Evolutionary conservation across 53 echinoderm and acorn worm genomes (phyloP).

Genomic region (Echinometra lucunter): DNA sequence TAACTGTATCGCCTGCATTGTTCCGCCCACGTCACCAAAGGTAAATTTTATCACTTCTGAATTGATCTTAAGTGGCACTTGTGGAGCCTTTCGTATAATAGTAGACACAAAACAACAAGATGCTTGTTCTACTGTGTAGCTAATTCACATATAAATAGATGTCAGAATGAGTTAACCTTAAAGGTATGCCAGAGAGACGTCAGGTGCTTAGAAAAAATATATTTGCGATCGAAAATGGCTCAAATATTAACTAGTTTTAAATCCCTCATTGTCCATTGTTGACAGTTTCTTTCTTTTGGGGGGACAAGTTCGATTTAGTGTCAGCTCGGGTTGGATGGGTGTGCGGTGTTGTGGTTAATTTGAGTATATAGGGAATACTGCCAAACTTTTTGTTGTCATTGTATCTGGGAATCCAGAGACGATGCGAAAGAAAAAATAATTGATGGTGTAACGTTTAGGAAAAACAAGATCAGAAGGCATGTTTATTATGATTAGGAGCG

Average conservation of each 20-base stretch:
- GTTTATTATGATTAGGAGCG: not conserved
- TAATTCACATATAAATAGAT: constrained; percentile 29
- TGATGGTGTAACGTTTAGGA: not conserved
- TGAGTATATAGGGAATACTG: not conserved
- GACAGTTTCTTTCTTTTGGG: not conserved
- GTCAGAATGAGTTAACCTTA: not conserved
- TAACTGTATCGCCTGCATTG: not conserved
- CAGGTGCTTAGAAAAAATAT: not conserved
- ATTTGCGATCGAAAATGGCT: constrained; percentile 48
- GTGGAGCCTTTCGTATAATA: not conserved
- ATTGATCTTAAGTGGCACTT: constrained; percentile 31
- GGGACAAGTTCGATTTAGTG: not conserved
- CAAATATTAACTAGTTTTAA: constrained; percentile 39
- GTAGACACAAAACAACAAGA: not conserved
- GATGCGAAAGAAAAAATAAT: constrained; percentile 20
- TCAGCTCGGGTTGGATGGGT: not conserved
- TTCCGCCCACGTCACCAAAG: not conserved
- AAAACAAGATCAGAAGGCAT: not conserved
- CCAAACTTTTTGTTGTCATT: not conserved
- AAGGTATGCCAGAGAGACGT: not conserved
- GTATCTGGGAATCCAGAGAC: not conserved
- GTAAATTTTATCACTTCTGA: not conserved
- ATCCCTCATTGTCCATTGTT: constrained; percentile 35
- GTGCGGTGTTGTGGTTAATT: constrained; percentile 5
- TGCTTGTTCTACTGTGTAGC: not conserved